These are phyloP conservation scores for Zhuqinia jingwanae DNA, from an alignment of 2,888 invertebrate species.

Conservation along the genomic window DNA sequence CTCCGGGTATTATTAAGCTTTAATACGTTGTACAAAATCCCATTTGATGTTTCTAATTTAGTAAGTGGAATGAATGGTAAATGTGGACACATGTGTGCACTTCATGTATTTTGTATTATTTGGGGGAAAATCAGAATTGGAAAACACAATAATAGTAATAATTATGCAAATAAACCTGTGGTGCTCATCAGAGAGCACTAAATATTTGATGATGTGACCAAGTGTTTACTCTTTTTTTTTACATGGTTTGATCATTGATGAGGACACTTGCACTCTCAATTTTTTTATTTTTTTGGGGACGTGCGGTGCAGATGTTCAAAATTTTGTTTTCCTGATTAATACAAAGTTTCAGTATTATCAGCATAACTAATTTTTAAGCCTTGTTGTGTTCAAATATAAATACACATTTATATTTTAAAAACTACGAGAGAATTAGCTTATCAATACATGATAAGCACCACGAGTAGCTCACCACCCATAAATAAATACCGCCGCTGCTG, in stretches of 20 bases:
- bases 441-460: constrained; percentile 21
- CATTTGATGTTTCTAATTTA: background rate
- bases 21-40: too few species aligned
- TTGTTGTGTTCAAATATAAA: background rate
- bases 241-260: background rate
- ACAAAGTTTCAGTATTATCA: constrained; percentile 8
- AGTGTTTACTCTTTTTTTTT: constrained; percentile 44
- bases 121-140: background rate
- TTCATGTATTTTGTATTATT: background rate
- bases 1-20: background rate
- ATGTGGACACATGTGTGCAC: constrained; percentile 14
- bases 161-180: constrained; percentile 36
- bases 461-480: background rate
- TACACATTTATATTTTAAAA: too few species aligned
- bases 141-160: too few species aligned
- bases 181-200: too few species aligned
- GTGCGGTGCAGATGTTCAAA: constrained; percentile 49
- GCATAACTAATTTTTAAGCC: background rate
- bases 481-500: constrained; percentile 3
- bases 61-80: background rate
- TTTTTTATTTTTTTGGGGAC: background rate
- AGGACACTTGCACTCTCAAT: constrained; percentile 41
- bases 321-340: constrained; percentile 7
- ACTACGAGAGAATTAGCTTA: background rate
- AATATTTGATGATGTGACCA: background rate